Evolutionary conservation across 1,140 invertebrate species (phyloP), one percentile per base, ranked within the genome.

Genomic region (Zaprionus taronus): DNA sequence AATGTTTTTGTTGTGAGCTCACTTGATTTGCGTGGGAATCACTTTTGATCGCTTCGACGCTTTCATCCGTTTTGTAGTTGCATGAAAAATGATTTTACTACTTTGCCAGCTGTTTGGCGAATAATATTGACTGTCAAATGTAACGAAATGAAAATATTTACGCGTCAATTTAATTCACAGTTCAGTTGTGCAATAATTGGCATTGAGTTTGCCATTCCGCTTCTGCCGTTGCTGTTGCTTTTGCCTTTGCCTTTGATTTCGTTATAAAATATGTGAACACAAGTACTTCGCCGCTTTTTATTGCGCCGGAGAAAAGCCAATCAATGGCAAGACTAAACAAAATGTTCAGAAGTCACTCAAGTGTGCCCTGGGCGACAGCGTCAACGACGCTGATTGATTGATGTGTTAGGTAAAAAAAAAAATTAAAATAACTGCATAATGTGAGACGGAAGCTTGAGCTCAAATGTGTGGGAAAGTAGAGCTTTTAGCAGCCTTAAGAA

Each of bases 91-190:
- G 11, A 44, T 36, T 70, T 74, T 53, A 61, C 56, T 31, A 57
- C 44, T 60, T 51, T 15, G 56, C 55, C 36, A 41, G 38, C 64
- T 60, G 49, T 14, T 49, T 56, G 41, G 17, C 26, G 20, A 28
- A 34, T 44, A 61, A 68, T 63, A 69, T 38, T 57, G 66, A 60
- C 53, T 63, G 41, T 24, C 20, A 31, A 44, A 63, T 63, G 71
- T 69, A 80, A 80, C 61, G 69, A 81, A 82, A 76, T 81, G 51
- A 84, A 79, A 84, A 79, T 90, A 90, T 85, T 89, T 89, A 72
- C 81, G 81, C 62, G 47, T 72, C 60, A 60, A 85, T 77, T 84
- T 79, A 79, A 89, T 76, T 84, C 71, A 75, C 83, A 74, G 60
- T 65, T 76, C 31, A 65, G 53, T 76, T 71, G 60, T 71, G 44